A percentile compares a stretch with the other conserved stretches of the same genome.
These are phyloP conservation scores for Entelurus aequoreus DNA, from an alignment of 2,113 vertebrate species.

Conservation along the genomic window DNA sequence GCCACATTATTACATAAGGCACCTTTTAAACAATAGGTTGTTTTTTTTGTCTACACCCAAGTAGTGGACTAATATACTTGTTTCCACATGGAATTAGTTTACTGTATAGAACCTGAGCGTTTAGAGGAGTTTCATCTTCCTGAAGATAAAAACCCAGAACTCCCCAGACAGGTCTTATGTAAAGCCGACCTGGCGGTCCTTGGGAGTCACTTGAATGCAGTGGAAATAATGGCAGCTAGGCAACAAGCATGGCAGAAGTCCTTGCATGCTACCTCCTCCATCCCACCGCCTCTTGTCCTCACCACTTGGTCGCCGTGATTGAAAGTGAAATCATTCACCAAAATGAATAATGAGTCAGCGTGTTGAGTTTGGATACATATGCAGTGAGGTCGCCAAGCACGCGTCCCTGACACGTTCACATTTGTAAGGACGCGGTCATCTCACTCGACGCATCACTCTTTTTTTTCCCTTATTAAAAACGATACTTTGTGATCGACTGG, in stretches of 20 bases:
- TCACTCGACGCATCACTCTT: too few species aligned
- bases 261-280: constrained; percentile 21
- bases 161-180: constrained; percentile 9
- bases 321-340: constrained; percentile 13
- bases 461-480: too few species aligned
- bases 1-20: too few species aligned
- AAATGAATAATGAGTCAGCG: background rate
- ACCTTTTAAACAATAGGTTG: too few species aligned
- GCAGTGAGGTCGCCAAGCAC: background rate
- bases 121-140: background rate
- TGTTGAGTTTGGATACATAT: too few species aligned
- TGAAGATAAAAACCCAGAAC: background rate
- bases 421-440: too few species aligned
- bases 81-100: background rate
- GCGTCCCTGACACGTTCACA: too few species aligned
- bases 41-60: too few species aligned
- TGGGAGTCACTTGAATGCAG: constrained; percentile 27
- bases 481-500: too few species aligned
- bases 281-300: constrained; percentile 25
- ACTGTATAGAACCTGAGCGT: background rate
- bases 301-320: constrained; percentile 10
- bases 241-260: constrained; percentile 47
- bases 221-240: constrained; percentile 61
- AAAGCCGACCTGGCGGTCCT: constrained; percentile 14
- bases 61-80: too few species aligned